Evolutionary conservation across 2,797 vertebrate genomes (phyloP), one percentile per base, ranked within the genome.

Genomic region (Cheirogaleus major): DNA sequence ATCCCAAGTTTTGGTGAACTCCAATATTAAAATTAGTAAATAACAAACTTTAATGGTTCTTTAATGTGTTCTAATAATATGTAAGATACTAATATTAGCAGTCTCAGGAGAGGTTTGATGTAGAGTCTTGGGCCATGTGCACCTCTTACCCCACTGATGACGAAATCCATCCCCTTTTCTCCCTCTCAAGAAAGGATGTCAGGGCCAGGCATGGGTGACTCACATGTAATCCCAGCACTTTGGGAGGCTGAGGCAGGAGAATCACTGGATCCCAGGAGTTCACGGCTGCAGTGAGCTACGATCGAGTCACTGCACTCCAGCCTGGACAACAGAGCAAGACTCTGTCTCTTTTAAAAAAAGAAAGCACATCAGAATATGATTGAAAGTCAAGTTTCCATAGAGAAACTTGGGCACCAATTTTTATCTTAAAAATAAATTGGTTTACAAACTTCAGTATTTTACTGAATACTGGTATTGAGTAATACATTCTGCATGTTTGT

Each of bases 391-490:
- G 11, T 78, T 67, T 93, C 91, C 41, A 38, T 25, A 32, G 45
- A 88, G 72, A 72, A 88, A 73, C 8, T 78, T 88, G n/a, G 72
- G 35, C 23, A 75, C 18, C 63, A 73, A 32, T 78, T 81, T 93
- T 79, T 72, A 89, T 86, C 86, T 93, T 78, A 81, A 75, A 65
- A 76, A 50, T 72, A n/a, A 73, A 32, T 95, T 95, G 41, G 80
- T 43, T 90, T 57, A 70, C 15, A 75, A 23, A 57, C 50, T 59
- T 84, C 3, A 69, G 10, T 63, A 38, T 89, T 95, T 92, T 86
- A 35, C 50, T 23, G 22, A 69, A 12, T 52, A 57, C 38, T 45
- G 32, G 13, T 82, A n/a, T 75, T 41, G 52, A 78, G 9, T 69
- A 89, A 20, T 38, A n/a, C 30, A 5, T 52, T 79, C 27, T 75